A percentile compares a stretch with the other conserved stretches of the same genome.
Conservation (phyloP, 2,113 vertebrate genomes). For the Gymnarchus niloticus region DNA sequence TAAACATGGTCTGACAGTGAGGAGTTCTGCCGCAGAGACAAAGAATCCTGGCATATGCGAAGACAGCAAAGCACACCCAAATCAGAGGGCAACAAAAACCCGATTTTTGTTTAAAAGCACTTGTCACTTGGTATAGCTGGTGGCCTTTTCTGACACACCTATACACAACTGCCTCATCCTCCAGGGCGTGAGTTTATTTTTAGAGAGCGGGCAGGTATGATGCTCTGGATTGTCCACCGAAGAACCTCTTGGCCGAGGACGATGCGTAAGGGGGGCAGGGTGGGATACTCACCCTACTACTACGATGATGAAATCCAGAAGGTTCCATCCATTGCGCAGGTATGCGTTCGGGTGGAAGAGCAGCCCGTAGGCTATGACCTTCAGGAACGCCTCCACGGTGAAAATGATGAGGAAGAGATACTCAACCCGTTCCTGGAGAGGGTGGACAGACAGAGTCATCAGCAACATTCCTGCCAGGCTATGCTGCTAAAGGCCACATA, state of each 20-base stretch:
- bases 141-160: not conserved
- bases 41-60: not conserved
- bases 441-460: slow-evolving; percentile 12
- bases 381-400: slow-evolving; percentile 98
- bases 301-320: slow-evolving; percentile 99
- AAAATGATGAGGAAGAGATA: slow-evolving; percentile 99
- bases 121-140: not conserved
- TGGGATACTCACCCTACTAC: slow-evolving; percentile 90
- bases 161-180: not conserved
- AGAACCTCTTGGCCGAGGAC: not conserved
- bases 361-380: slow-evolving; percentile 98
- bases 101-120: not conserved
- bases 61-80: not conserved
- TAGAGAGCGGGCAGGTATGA: not conserved
- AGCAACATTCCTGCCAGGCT: slow-evolving; percentile 18
- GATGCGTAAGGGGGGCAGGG: not conserved
- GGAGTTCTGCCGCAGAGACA: not conserved
- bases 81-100: not conserved
- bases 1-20: not conserved
- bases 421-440: slow-evolving; percentile 89
- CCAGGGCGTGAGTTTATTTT: not conserved
- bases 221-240: not conserved
- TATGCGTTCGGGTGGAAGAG: slow-evolving; percentile 99
- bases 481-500: not conserved
- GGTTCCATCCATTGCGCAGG: slow-evolving; percentile 99